Percentiles rank a stretch among this genome's conserved stretches.
These are phyloP conservation scores for Asobara japonica DNA, from an alignment of 1,140 invertebrate genomes.

Conservation along the genomic window DNA sequence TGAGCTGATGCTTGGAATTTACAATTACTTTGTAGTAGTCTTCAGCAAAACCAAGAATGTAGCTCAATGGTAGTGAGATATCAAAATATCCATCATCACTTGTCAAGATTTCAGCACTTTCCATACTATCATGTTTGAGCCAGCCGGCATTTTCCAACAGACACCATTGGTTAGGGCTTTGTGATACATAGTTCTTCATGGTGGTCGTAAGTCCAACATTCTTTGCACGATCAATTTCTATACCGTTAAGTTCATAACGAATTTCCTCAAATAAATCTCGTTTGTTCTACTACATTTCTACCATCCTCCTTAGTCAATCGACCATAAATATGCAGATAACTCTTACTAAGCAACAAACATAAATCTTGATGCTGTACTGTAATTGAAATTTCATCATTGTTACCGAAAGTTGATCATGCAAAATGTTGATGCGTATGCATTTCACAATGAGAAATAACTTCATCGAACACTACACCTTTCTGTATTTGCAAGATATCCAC, in stretches of 20 bases:
- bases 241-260: conserved; percentile 59
- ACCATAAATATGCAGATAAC: neutral
- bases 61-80: conserved; percentile 55
- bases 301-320: neutral
- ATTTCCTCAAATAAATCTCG: conserved; percentile 63
- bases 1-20: conserved; percentile 61
- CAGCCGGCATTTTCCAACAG: conserved; percentile 48
- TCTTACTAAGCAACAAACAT: neutral
- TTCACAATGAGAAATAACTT: conserved; percentile 31
- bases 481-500: neutral
- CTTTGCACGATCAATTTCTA: conserved; percentile 59
- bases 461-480: neutral
- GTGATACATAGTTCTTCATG: conserved; percentile 55
- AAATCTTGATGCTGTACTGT: no score
- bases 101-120: conserved; percentile 13
- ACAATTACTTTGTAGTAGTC: conserved; percentile 63
- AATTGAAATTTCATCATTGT: conserved; percentile 21
- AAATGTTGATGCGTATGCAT: conserved; percentile 38
- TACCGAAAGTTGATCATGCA: conserved; percentile 11
- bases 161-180: conserved; percentile 35
- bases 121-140: conserved; percentile 30
- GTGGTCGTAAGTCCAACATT: conserved; percentile 55
- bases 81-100: conserved; percentile 48
- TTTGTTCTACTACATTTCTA: conserved; percentile 39
- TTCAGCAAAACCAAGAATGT: conserved; percentile 61